Evolutionary conservation across 2,113 vertebrate species (phyloP).

Genomic region (Hyperoodon ampullatus): DNA sequence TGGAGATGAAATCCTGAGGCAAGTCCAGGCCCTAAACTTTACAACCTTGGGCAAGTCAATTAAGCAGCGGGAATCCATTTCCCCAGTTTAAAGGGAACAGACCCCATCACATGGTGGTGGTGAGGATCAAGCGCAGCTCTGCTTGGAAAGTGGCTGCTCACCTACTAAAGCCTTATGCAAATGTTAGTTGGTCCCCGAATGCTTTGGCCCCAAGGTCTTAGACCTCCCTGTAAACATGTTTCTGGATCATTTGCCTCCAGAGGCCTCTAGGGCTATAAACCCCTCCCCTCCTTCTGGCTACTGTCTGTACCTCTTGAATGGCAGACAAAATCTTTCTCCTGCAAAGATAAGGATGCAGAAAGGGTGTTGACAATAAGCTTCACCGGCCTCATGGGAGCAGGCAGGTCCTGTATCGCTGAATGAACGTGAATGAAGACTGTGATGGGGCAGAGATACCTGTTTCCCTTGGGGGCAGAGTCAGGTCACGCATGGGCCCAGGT

Average conservation of each 20-base stretch:
- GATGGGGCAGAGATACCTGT: constrained; percentile 48
- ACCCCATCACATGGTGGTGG: accelerated
- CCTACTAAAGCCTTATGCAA: not conserved
- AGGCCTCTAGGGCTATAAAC: not conserved
- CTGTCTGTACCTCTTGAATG: not conserved
- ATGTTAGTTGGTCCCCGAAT: not conserved
- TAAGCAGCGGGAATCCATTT: too few relatives aligned
- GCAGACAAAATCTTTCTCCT: constrained; percentile 48
- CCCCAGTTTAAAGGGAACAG: not conserved
- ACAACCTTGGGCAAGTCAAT: accelerated
- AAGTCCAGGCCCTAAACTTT: not conserved
- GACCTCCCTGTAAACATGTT: constrained; percentile 36
- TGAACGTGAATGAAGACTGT: constrained; percentile 52
- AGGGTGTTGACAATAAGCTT: constrained; percentile 69
- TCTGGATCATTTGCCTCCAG: not conserved
- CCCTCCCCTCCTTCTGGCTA: not conserved
- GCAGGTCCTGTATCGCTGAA: not conserved
- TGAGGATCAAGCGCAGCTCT: not conserved
- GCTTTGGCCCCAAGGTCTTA: not conserved
- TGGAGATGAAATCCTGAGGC: too few relatives aligned
- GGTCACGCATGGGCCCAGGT: constrained; percentile 54
- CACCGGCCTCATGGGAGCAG: constrained; percentile 30
- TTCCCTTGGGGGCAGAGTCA: constrained; percentile 43
- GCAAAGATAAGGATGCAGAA: constrained; percentile 60
- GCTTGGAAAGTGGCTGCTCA: not conserved